These are phyloP conservation scores for Danionella dracula DNA, from an alignment of 2,797 vertebrate genomes.

Conservation along the genomic window DNA sequence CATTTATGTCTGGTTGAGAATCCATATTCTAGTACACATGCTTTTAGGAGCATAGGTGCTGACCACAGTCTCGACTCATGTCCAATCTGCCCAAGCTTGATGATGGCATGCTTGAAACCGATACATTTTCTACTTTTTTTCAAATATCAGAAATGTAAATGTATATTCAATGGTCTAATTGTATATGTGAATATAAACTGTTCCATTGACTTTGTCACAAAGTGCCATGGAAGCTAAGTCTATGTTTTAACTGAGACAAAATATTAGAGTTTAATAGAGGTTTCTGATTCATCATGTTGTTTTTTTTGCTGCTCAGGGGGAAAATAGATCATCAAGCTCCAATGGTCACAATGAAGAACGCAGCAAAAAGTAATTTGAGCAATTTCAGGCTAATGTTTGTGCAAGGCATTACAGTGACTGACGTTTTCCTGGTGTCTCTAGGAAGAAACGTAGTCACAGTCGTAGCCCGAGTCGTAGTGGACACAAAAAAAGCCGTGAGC, in stretches of 20 bases:
- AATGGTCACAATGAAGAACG: slow-evolving; percentile 95
- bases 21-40: too few species aligned
- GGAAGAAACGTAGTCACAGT: slow-evolving; percentile 93
- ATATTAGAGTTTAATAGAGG: background rate
- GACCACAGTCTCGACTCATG: too few species aligned
- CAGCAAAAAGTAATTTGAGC: slow-evolving; percentile 83
- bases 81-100: too few species aligned
- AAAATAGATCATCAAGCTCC: slow-evolving; percentile 99
- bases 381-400: too few species aligned
- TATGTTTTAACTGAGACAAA: background rate
- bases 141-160: too few species aligned
- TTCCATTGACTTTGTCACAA: too few species aligned
- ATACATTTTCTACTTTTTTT: too few species aligned
- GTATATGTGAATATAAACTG: too few species aligned
- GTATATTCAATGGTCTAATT: too few species aligned
- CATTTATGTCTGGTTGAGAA: too few species aligned
- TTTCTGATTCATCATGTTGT: slow-evolving; percentile 87
- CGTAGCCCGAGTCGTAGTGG: slow-evolving; percentile 66
- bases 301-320: slow-evolving; percentile 97
- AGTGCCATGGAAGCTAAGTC: background rate
- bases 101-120: too few species aligned
- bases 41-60: too few species aligned
- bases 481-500: slow-evolving; percentile 64
- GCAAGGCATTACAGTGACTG: background rate
- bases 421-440: slow-evolving; percentile 26